Evolutionary conservation across 2,888 invertebrate genomes (phyloP).

Genomic region (Arctia plantaginis): DNA sequence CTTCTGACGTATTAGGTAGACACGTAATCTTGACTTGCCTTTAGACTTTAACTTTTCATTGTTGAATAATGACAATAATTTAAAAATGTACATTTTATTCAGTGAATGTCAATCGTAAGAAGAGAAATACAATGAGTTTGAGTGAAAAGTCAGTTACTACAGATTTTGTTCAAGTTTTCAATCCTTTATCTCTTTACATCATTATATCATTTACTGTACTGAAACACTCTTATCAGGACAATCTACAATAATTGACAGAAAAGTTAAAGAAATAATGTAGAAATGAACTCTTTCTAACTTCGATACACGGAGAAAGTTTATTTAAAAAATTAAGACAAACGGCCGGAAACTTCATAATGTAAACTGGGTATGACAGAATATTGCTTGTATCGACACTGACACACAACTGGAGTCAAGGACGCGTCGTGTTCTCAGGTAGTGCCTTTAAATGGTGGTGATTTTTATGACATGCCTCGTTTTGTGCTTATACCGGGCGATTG

Average conservation of each 20-base stretch:
- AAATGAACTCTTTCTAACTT: not conserved
- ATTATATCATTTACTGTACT: not conserved
- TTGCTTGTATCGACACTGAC: slow-evolving; percentile 28
- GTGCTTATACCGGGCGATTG: slow-evolving; percentile 16
- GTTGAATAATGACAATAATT: slow-evolving; percentile 1
- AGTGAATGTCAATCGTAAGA: not conserved
- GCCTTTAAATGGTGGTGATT: slow-evolving; percentile 32
- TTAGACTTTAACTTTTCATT: not conserved
- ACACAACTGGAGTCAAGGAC: slow-evolving; percentile 40
- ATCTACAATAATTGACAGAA: not conserved
- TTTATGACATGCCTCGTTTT: slow-evolving; percentile 37
- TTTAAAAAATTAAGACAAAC: slow-evolving; percentile 31
- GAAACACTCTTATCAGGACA: not conserved
- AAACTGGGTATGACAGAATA: slow-evolving; percentile 43
- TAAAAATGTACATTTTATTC: not conserved
- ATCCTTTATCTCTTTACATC: not conserved
- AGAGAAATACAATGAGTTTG: not conserved
- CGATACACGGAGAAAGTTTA: slow-evolving; percentile 15
- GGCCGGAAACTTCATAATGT: slow-evolving; percentile 21
- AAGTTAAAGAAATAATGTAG: not conserved
- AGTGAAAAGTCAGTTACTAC: not conserved
- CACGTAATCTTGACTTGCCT: slow-evolving; percentile 6
- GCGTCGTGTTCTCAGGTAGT: slow-evolving; percentile 45
- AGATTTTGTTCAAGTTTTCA: not conserved
- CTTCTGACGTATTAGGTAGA: slow-evolving; percentile 46